Base-by-base conservation (phyloP, 1,140 invertebrate species). In the Leptoteleia sp. region DNA sequence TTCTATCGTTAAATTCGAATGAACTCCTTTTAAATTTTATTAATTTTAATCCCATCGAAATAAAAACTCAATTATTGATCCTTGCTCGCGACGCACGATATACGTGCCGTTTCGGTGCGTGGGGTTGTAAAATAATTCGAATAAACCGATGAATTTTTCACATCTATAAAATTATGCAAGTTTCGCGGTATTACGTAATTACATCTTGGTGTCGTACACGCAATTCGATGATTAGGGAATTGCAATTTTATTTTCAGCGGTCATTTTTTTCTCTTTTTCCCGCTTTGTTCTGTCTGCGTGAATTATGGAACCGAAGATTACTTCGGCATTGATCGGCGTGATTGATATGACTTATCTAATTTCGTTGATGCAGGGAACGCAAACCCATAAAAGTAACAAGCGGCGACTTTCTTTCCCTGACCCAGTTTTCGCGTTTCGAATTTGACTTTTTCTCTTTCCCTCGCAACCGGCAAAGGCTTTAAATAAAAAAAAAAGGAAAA, bases 291-390 rank as follows among this genome's bases (percentile, higher is more conserved):
- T 22, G 29, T 37, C 57, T 33, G 22, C 15, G 33, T 62, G 50
- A 64, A 73, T 73, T 55, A 64, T 64, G 50, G 57, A 47, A 47
- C 40, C 33, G 37, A 71, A 61, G 67, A 73, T 73, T 64, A 57
- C 68, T 35, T 29, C 12, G 7, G 37, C 19, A 33, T 48, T 57
- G 68, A 64, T 64, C 59, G 38, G 17, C 31, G 22, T 31, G 59
- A 73, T 73, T 73, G 50, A 65, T 65, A 65, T 73, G 50, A 45
- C 59, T 73, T 64, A 55, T 47, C 42, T 55, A 72, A 72, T 72
- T 72, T 48, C 6, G 22, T 55, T 55, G 48, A 64, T 72, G 55
- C 11, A 42, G 33, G 11, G 15, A 11, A 45, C 11, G 17, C 31
- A 35, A n/a, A n/a, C n/a, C n/a, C 35, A 31, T 35, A 12, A 70